A percentile compares a stretch with the other conserved stretches of the same genome.
These are phyloP conservation scores for Nyctibius bracteatus DNA, from an alignment of 2,113 vertebrate genomes.

Conservation along the genomic window DNA sequence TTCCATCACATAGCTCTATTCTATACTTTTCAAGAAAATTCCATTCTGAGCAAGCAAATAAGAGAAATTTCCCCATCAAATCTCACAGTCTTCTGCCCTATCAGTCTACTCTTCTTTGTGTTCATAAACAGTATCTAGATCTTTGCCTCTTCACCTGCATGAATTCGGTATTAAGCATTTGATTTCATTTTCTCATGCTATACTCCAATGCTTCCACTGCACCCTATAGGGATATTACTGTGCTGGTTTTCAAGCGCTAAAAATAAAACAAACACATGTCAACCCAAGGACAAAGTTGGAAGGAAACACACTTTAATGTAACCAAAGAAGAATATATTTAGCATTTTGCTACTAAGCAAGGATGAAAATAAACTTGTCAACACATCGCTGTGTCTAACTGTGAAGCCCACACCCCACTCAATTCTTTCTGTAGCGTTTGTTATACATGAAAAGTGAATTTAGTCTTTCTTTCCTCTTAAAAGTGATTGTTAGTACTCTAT, in stretches of 20 bases:
- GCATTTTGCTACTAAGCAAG: conserved; percentile 55
- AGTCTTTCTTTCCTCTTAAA: background rate
- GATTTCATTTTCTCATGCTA: background rate
- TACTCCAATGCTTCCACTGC: conserved; percentile 8
- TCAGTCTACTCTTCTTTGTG: background rate
- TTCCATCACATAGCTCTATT: background rate
- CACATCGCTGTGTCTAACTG: background rate
- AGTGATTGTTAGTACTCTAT: background rate
- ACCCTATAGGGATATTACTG: conserved; percentile 24
- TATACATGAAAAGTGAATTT: background rate
- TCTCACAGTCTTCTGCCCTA: background rate
- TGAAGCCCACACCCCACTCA: background rate
- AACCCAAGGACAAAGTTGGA: conserved; percentile 45
- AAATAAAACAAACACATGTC: conserved; percentile 59
- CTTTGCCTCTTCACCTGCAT: background rate
- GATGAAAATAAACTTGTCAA: conserved; percentile 63
- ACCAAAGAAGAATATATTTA: conserved; percentile 59
- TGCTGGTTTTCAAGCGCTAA: conserved; percentile 32
- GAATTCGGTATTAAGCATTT: background rate
- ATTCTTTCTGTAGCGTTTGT: background rate
- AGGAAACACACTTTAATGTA: conserved; percentile 48
- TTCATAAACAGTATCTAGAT: background rate
- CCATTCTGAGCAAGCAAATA: background rate
- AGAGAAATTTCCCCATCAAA: background rate
- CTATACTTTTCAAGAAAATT: background rate